Conservation (phyloP, 1,140 invertebrate species). For the Laupala kohalensis region DNA sequence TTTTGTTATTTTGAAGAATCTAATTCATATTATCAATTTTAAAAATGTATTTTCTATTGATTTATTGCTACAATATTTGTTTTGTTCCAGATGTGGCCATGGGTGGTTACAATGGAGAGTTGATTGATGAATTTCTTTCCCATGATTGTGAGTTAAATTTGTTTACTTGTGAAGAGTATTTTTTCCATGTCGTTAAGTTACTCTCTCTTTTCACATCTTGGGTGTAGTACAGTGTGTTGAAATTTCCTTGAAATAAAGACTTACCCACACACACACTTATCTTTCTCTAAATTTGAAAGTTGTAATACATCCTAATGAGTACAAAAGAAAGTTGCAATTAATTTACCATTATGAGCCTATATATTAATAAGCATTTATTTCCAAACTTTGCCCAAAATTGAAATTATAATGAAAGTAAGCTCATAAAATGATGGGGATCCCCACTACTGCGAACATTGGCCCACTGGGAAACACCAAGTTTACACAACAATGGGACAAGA, state of each 20-base stretch:
- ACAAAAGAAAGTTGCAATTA: not conserved
- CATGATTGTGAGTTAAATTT: conserved; percentile 26
- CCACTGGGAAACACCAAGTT: too few relatives aligned
- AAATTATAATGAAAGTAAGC: too few relatives aligned
- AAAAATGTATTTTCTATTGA: not conserved
- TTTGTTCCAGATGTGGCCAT: conserved; percentile 13
- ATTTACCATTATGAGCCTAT: not conserved
- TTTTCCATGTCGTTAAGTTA: not conserved
- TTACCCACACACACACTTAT: too few relatives aligned
- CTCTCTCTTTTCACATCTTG: not conserved
- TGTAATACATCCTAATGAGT: not conserved
- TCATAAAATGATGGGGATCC: too few relatives aligned
- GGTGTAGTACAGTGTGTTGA: too few relatives aligned
- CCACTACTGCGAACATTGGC: too few relatives aligned
- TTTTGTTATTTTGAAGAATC: too few relatives aligned
- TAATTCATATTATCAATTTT: not conserved
- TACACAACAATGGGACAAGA: too few relatives aligned
- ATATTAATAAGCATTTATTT: too few relatives aligned
- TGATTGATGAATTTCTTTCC: conserved; percentile 28
- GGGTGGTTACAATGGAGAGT: conserved; percentile 18
- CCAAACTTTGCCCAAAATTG: too few relatives aligned
- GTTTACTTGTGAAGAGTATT: not conserved
- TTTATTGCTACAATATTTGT: not conserved
- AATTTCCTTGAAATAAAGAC: too few relatives aligned
- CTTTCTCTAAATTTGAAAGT: not conserved